phyloP scores from a whole-genome alignment of 92 coral and sea anemone genomes.

The Phymanthus crucifer region DNA sequence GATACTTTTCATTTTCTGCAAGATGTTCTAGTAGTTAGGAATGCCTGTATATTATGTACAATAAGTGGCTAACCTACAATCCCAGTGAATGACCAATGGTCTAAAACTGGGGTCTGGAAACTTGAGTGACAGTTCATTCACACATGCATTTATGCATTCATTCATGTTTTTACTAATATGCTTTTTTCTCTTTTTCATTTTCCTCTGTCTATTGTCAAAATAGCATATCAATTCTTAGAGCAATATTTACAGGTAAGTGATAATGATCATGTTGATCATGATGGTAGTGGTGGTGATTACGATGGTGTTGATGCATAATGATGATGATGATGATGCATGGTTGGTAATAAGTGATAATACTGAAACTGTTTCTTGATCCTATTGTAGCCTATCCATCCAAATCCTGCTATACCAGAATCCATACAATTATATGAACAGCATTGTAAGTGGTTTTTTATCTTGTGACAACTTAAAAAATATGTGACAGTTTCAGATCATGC shows the following conservation, averaged over 20 bases:
- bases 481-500: too few relatives aligned
- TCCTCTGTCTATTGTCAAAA: neutral
- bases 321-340: neutral
- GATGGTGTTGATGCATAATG: neutral
- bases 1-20: neutral
- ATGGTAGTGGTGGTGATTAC: neutral
- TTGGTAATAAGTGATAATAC: neutral
- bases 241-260: constrained; percentile 70
- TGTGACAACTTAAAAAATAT: too few relatives aligned
- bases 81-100: too few relatives aligned
- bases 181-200: neutral
- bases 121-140: too few relatives aligned
- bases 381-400: constrained; percentile 75
- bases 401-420: constrained; percentile 69
- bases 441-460: constrained; percentile 39
- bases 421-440: constrained; percentile 62
- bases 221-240: constrained; percentile 49
- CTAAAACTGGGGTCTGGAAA: too few relatives aligned
- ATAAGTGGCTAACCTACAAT: too few relatives aligned
- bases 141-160: too few relatives aligned
- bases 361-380: neutral
- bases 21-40: too few relatives aligned
- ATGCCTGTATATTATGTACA: too few relatives aligned
- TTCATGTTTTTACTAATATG: neutral
- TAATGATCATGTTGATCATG: neutral